phyloP scores from a whole-genome alignment of 2,113 vertebrate genomes.

The Morphnarchus princeps region DNA sequence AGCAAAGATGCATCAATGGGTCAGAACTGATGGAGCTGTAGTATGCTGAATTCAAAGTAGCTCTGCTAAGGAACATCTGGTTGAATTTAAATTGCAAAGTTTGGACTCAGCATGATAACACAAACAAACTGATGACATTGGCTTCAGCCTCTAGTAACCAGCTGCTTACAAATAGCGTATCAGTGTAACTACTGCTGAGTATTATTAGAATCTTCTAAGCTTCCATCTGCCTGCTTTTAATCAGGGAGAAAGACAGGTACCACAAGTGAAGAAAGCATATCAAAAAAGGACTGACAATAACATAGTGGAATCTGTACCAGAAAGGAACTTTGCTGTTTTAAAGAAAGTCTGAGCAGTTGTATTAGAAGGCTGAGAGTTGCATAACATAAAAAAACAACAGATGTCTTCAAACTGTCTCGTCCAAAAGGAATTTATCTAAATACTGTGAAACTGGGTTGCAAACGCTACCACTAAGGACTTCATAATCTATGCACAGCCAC shows the following conservation, averaged over 20 bases:
- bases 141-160: not conserved
- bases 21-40: not conserved
- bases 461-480: not conserved
- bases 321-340: not conserved
- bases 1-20: not conserved
- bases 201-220: not conserved
- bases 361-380: not conserved
- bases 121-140: conserved; percentile 14
- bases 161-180: not conserved
- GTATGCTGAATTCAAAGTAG: not conserved
- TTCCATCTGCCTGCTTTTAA: not conserved
- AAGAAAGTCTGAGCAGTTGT: not conserved
- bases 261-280: not conserved
- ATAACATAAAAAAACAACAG: not conserved
- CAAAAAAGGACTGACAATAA: not conserved
- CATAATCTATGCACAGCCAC: not conserved
- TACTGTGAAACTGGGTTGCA: not conserved
- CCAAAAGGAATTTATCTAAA: not conserved
- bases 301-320: not conserved
- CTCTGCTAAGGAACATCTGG: conserved; percentile 11
- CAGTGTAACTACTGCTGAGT: not conserved
- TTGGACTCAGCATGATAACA: not conserved
- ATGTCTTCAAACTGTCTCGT: not conserved
- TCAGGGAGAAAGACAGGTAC: not conserved
- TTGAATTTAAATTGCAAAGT: not conserved